phyloP scores from a whole-genome alignment of 2,113 vertebrate genomes.

The Ovis aries region DNA sequence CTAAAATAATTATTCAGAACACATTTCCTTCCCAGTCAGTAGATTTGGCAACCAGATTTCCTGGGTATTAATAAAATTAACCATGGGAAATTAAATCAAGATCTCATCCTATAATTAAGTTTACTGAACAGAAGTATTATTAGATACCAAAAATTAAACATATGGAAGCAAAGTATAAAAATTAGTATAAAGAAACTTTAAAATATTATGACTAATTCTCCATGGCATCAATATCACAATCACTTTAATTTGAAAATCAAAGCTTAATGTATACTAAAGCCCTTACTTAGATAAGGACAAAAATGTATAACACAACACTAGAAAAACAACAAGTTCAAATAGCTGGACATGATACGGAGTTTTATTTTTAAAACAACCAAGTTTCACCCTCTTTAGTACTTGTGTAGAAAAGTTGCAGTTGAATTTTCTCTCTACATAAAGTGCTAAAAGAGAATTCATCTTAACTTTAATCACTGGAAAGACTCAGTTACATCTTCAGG shows the following conservation, averaged over 20 bases:
- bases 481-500: slow-evolving; percentile 13
- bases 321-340: slow-evolving; percentile 34
- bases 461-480: background rate
- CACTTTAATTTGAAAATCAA: background rate
- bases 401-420: background rate
- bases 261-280: background rate
- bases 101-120: background rate
- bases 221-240: background rate
- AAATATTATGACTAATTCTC: background rate
- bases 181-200: background rate
- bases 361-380: slow-evolving; percentile 66
- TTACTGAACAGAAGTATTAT: background rate
- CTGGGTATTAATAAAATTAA: slow-evolving; percentile 48
- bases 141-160: slow-evolving; percentile 9
- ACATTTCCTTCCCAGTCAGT: background rate
- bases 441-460: background rate
- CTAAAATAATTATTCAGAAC: slow-evolving; percentile 33
- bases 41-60: slow-evolving; percentile 29
- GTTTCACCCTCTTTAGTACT: background rate
- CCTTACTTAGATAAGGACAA: background rate
- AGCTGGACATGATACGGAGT: background rate
- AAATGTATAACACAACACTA: background rate
- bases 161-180: background rate
- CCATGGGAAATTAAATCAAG: slow-evolving; percentile 11
- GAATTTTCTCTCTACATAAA: slow-evolving; percentile 34